Evolutionary conservation across 35 echinoderm and acorn worm genomes (phyloP), one percentile per base, ranked within the genome.

Genomic region (Holothuria glaberrima): DNA sequence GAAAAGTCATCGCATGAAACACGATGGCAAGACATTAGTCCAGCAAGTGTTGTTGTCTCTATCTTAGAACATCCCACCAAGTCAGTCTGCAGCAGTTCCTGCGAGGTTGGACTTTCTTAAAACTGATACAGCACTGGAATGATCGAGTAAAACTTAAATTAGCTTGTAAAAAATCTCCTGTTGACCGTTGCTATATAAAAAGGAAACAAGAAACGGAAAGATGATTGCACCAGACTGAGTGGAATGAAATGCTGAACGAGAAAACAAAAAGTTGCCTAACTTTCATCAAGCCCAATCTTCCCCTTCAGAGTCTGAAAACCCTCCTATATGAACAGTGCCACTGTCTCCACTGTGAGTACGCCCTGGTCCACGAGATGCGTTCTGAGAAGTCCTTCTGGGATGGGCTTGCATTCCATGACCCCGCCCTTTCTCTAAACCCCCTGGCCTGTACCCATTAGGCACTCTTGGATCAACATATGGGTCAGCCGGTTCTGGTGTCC

Each of bases 361-460:
- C 17, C 95, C 95, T 22, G 90, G 95, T 35, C 92, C 92, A 80
- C 95, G 86, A 6, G 95, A 86, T 20, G 90, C 86, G 73, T 91
- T 92, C 65, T 97, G 92, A 7, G 88, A 86, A 46, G 95, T 86
- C 60, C 92, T 84, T 30, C 92, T 93, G n/a, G 95, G 95, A 46
- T 97, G 95, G 28, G 92, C 92, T 68, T 97, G 95, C 59, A 93
- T 97, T 9, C 95, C 95, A 87, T 97, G 95, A 34, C 95, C 95
- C 73, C 95, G 86, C 73, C 95, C 95, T 68, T 94, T 97, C 32
- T 88, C 90, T 34, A 90, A 80, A 45, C 80, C 87, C 21, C 92
- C 92, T 58, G 92, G 90, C 88, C 95, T 60, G 80, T 94, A 94
- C 16, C 95, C 95, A 66, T 97, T 97, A 48, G 92, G 95, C 75